Conservation (phyloP, 2,797 vertebrate species). For the Leucoraja ocellata region DNA sequence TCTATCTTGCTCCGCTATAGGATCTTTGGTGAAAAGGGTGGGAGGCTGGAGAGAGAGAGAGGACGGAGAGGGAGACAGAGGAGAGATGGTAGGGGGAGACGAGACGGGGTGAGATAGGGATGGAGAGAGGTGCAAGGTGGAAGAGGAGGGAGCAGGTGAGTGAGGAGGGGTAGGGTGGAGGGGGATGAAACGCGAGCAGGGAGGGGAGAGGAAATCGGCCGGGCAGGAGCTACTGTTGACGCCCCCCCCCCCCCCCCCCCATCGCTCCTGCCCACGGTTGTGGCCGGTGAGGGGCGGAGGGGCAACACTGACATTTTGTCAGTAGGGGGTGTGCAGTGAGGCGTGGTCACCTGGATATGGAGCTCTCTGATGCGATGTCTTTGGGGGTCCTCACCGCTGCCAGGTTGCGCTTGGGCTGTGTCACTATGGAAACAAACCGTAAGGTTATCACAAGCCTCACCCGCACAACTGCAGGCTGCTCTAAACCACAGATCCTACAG, state of each 20-base stretch:
- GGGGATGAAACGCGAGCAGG: conserved; percentile 31
- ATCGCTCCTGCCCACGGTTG: not conserved
- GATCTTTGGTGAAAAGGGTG: no score
- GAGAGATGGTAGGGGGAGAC: no score
- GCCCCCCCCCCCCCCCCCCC: no score
- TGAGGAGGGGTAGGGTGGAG: not conserved
- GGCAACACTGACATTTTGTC: not conserved
- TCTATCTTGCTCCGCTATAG: no score
- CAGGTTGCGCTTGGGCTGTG: conserved; percentile 83
- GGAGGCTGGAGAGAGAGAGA: no score
- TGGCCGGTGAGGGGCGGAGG: not conserved
- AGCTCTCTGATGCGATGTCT: conserved; percentile 86
- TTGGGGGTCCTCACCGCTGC: conserved; percentile 80
- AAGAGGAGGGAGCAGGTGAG: no score
- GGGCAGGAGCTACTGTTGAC: not conserved
- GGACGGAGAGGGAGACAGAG: no score
- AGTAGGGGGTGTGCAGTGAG: not conserved
- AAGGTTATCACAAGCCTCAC: not conserved
- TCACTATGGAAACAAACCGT: conserved; percentile 59
- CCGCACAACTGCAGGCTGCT: not conserved
- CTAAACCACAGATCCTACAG: no score
- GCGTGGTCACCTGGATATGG: conserved; percentile 75
- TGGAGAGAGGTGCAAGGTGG: no score
- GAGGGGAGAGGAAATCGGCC: not conserved
- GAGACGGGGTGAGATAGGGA: no score